Percentiles rank a stretch among this genome's conserved stretches.
Evolutionary conservation across 2,797 vertebrate genomes (phyloP).

Genomic region (Rhodeus uyekii): DNA sequence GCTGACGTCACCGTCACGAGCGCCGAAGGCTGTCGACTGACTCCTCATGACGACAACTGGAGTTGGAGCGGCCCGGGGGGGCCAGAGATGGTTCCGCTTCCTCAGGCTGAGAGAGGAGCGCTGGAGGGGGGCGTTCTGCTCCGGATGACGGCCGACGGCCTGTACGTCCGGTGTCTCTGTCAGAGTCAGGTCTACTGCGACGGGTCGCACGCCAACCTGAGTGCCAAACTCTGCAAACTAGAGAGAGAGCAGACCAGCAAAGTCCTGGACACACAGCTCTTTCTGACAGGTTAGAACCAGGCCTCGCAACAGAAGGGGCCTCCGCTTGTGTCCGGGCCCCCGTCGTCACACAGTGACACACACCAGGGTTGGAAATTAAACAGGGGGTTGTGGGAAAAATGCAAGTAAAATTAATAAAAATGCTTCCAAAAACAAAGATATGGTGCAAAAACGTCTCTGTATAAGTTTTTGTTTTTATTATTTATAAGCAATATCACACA

Average conservation of each 20-base stretch:
- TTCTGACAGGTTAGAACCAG: slow-evolving; percentile 82
- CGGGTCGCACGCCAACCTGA: slow-evolving; percentile 78
- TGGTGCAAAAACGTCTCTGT: no score
- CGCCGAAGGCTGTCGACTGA: slow-evolving; percentile 88
- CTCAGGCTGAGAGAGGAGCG: slow-evolving; percentile 33
- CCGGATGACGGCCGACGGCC: slow-evolving; percentile 91
- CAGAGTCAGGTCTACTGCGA: slow-evolving; percentile 94
- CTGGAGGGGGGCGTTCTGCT: slow-evolving; percentile 87
- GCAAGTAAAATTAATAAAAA: no score
- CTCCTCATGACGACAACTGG: slow-evolving; percentile 80
- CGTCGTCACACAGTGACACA: no score
- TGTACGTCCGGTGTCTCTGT: slow-evolving; percentile 91
- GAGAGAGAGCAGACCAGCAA: slow-evolving; percentile 88
- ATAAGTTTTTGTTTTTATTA: no score
- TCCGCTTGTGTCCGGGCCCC: no score
- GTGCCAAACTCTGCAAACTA: slow-evolving; percentile 88
- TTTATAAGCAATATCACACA: no score
- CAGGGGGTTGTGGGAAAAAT: no score
- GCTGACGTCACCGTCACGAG: slow-evolving; percentile 88
- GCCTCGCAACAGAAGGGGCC: no score
- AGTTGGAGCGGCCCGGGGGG: slow-evolving; percentile 57
- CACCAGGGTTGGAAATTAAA: no score
- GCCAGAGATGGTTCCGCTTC: slow-evolving; percentile 80
- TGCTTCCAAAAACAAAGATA: no score
- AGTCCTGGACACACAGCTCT: slow-evolving; percentile 92